These are phyloP conservation scores for Basileuterus tristriatus DNA, from an alignment of 2,797 vertebrate genomes.

Conservation along the genomic window DNA sequence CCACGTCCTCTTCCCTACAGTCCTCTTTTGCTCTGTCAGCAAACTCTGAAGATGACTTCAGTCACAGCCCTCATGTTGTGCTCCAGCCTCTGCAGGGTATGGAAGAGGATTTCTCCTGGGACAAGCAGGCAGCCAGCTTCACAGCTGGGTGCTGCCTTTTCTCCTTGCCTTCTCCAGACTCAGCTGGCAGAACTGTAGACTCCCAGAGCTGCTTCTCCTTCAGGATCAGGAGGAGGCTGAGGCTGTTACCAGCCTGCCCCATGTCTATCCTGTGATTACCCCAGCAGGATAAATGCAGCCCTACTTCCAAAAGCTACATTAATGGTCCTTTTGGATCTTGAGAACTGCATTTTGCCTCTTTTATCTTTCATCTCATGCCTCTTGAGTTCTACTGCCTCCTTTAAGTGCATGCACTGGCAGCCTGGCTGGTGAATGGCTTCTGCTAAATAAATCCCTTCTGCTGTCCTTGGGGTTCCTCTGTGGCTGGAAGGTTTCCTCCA, in stretches of 20 bases:
- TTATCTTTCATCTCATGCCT: neutral
- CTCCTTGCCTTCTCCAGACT: neutral
- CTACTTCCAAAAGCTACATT: neutral
- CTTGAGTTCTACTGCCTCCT: neutral
- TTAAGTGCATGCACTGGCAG: neutral
- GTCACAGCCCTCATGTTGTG: neutral
- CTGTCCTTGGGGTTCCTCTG: neutral
- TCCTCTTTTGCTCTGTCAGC: neutral
- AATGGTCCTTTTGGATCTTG: neutral
- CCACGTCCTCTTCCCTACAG: neutral
- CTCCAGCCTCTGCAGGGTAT: neutral
- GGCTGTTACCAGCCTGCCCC: neutral
- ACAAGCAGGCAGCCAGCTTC: neutral
- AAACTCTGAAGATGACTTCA: neutral
- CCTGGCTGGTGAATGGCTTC: neutral
- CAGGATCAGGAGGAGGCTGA: neutral
- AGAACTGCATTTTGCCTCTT: neutral
- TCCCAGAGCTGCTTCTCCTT: neutral
- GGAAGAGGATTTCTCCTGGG: neutral
- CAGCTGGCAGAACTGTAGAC: neutral
- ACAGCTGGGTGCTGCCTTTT: neutral
- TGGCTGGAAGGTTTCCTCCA: neutral
- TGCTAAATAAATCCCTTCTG: neutral
- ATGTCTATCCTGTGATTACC: rapidly evolving
- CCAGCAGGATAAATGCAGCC: neutral